phyloP scores from a whole-genome alignment of 1,140 invertebrate genomes.

The Calosoma granatense region DNA sequence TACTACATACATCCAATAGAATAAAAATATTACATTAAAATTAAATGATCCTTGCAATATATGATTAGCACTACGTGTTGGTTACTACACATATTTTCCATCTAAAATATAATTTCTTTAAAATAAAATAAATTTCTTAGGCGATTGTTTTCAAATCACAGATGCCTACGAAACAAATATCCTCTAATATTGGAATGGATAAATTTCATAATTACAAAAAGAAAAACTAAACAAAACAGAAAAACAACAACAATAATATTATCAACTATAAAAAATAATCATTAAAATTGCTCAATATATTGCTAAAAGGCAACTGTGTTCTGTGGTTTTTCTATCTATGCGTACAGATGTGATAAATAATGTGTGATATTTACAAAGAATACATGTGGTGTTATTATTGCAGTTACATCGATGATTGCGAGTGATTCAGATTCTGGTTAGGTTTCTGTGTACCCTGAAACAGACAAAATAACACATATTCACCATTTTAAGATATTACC shows the following conservation, averaged over 20 bases:
- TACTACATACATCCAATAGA: neutral
- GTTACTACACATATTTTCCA: conserved; percentile 2
- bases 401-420: conserved; percentile 15
- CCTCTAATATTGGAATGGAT: neutral
- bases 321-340: neutral
- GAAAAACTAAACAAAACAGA: neutral
- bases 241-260: neutral
- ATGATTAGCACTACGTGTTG: neutral
- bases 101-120: neutral
- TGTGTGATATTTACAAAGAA: neutral
- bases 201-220: neutral
- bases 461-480: neutral
- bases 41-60: neutral
- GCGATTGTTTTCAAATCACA: neutral
- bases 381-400: neutral
- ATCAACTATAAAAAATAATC: neutral
- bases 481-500: too few relatives aligned
- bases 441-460: conserved; percentile 12
- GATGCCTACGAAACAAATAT: neutral
- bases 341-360: neutral
- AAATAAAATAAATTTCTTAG: conserved; percentile 1
- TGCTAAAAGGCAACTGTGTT: conserved; percentile 7
- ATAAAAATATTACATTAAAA: neutral
- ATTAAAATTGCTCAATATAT: neutral
- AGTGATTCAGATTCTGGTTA: conserved; percentile 13